Evolutionary conservation across 2,797 vertebrate species (phyloP).

Genomic region (Picus viridis): DNA sequence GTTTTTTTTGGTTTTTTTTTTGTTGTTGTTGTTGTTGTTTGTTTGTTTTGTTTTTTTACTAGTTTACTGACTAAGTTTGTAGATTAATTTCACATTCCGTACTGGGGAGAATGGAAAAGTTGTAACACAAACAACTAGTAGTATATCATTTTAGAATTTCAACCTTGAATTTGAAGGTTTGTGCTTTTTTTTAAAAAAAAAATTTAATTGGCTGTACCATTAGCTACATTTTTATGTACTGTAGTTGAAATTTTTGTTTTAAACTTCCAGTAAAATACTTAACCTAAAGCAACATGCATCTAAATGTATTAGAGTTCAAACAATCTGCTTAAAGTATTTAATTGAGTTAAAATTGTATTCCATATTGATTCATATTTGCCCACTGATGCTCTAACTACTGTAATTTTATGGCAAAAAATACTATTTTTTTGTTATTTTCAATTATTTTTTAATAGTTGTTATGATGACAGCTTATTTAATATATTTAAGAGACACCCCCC

Average conservation of each 20-base stretch:
- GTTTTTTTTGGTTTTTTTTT: neutral
- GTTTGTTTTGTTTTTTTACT: neutral
- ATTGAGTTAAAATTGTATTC: constrained; percentile 23
- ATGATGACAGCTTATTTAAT: constrained; percentile 20
- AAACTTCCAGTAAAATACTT: constrained; percentile 20
- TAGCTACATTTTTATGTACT: constrained; percentile 3
- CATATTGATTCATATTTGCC: neutral
- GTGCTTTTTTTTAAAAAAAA: neutral
- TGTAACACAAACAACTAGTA: neutral
- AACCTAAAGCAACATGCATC: neutral
- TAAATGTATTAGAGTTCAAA: neutral
- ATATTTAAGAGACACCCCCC: neutral
- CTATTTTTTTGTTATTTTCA: neutral
- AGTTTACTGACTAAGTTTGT: constrained; percentile 1
- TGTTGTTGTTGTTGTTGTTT: too few relatives aligned
- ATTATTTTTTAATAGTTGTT: neutral
- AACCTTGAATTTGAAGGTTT: neutral
- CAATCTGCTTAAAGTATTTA: neutral
- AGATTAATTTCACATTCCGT: neutral
- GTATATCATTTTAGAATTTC: neutral
- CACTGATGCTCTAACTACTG: neutral
- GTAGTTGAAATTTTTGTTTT: neutral
- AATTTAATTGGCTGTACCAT: neutral
- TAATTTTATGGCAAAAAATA: neutral
- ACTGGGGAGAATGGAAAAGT: neutral